phyloP scores from a whole-genome alignment of 2,113 vertebrate species.

The Mionectes macconnelli region DNA sequence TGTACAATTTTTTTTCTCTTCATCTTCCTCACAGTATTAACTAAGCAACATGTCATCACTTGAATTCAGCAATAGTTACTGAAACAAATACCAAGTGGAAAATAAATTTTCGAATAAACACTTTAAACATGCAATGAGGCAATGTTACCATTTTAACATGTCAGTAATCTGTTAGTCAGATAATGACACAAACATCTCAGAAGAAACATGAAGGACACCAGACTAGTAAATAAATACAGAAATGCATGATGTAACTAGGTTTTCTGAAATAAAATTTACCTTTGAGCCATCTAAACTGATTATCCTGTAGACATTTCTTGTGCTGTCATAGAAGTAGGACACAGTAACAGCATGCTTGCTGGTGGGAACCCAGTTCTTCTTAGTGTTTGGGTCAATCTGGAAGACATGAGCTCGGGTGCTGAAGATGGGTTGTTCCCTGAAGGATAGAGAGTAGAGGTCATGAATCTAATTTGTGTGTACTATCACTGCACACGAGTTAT shows the following conservation, averaged over 20 bases:
- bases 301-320: conserved; percentile 97
- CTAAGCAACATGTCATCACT: not conserved
- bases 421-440: conserved; percentile 98
- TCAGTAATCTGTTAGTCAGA: not conserved
- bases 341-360: conserved; percentile 99
- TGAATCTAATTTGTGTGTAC: conserved; percentile 75
- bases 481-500: conserved; percentile 49
- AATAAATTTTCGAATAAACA: not conserved
- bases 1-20: not conserved
- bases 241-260: not conserved
- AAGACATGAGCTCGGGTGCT: conserved; percentile 98
- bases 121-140: not conserved
- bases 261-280: conserved; percentile 72
- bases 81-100: not conserved
- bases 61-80: not conserved
- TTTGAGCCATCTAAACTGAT: conserved; percentile 98
- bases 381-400: conserved; percentile 98
- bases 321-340: conserved; percentile 99
- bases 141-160: not conserved
- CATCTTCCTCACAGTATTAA: not conserved
- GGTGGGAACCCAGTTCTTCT: conserved; percentile 99
- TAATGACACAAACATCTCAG: not conserved
- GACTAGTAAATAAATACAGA: not conserved
- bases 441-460: conserved; percentile 77
- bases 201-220: not conserved